These are phyloP conservation scores for Parochlus steinenii DNA, from an alignment of 2,888 invertebrate genomes.

Conservation along the genomic window DNA sequence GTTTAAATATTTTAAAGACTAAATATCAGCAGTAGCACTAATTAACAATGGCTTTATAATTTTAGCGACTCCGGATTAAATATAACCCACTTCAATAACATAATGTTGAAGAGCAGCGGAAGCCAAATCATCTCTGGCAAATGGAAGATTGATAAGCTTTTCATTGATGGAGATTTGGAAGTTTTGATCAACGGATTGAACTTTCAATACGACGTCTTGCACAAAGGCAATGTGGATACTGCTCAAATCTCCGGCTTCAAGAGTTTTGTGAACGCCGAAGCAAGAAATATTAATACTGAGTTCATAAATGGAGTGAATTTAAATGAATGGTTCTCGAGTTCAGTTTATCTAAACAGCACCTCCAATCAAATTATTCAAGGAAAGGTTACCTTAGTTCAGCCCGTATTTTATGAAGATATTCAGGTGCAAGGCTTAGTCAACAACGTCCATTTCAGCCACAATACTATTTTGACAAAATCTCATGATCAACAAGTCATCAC, in stretches of 20 bases:
- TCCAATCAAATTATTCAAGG: not conserved
- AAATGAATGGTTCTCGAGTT: conserved; percentile 4
- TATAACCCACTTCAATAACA: conserved; percentile 23
- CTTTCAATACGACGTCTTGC: conserved; percentile 2
- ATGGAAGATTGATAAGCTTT: conserved; percentile 19
- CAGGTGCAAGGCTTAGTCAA: conserved; percentile 5
- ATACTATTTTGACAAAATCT: conserved; percentile 7
- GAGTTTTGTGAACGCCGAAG: not conserved
- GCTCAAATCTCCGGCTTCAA: conserved; percentile 4
- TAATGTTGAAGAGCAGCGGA: conserved; percentile 27
- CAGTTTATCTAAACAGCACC: not conserved
- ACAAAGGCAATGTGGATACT: not conserved
- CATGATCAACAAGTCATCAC: conserved; percentile 10
- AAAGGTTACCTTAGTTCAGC: not conserved
- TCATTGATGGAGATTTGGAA: conserved; percentile 5
- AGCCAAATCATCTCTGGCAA: conserved; percentile 28
- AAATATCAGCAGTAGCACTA: too few relatives aligned
- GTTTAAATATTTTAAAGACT: too few relatives aligned
- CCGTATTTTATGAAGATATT: conserved; percentile 1
- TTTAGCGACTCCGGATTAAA: too few relatives aligned
- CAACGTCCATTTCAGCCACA: not conserved
- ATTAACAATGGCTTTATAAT: too few relatives aligned
- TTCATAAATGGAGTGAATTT: conserved; percentile 4
- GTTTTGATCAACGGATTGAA: conserved; percentile 6
- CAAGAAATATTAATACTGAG: not conserved